Evolutionary conservation across 2,113 vertebrate species (phyloP).

Genomic region (Collichthys lucidus): DNA sequence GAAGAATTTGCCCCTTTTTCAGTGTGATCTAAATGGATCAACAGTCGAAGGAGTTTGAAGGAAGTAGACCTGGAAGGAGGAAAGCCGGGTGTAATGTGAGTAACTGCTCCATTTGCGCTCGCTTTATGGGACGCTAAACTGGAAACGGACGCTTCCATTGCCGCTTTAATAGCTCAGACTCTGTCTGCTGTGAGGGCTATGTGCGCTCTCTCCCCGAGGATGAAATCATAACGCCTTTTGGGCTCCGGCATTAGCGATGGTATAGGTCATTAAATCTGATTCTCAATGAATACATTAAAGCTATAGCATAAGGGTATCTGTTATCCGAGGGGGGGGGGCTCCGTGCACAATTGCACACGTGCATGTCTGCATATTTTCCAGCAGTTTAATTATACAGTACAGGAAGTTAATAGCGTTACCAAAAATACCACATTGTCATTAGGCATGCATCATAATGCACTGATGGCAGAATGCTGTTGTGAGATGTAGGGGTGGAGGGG

Average conservation of each 20-base stretch:
- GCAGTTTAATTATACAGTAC: conserved; percentile 29
- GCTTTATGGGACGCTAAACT: conserved; percentile 25
- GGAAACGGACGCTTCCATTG: neutral
- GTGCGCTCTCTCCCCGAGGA: conserved; percentile 28
- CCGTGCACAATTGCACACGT: neutral
- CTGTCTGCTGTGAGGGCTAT: neutral
- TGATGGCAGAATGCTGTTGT: neutral
- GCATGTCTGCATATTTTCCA: conserved; percentile 5
- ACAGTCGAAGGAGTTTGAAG: neutral
- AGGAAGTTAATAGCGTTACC: conserved; percentile 8
- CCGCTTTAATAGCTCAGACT: conserved; percentile 12
- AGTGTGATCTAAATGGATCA: neutral
- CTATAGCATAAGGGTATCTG: neutral
- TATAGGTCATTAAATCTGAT: conserved; percentile 45
- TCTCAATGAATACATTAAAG: conserved; percentile 12
- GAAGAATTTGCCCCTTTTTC: no score
- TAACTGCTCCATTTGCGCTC: conserved; percentile 5
- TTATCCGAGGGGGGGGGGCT: neutral
- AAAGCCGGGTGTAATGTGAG: neutral
- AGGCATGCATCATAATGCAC: neutral
- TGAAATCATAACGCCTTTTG: conserved; percentile 13
- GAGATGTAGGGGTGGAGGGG: neutral
- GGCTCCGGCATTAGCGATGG: conserved; percentile 22
- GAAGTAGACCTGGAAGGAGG: neutral
- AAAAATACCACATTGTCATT: conserved; percentile 37